A percentile compares a stretch with the other conserved stretches of the same genome.
These are phyloP conservation scores for Cryptocephalus primarius DNA, from an alignment of 2,888 invertebrate species.

Conservation along the genomic window DNA sequence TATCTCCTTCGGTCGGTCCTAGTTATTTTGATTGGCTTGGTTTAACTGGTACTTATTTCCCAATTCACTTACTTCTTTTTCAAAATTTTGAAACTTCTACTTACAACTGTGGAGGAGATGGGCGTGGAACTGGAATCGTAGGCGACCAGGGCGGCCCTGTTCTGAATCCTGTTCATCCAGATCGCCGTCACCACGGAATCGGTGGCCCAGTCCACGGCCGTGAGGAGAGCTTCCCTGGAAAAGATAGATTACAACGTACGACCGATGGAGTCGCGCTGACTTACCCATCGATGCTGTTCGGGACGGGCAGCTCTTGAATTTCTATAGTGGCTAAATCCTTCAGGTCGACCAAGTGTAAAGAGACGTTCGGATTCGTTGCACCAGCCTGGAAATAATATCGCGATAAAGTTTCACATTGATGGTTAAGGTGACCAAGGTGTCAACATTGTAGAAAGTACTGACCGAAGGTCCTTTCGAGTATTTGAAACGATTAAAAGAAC, in stretches of 20 bases:
- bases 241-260: not conserved
- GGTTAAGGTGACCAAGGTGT: no score
- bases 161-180: slow-evolving; percentile 88
- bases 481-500: no score
- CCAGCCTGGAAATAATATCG: slow-evolving; percentile 43
- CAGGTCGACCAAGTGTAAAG: slow-evolving; percentile 49
- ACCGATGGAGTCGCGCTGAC: slow-evolving; percentile 5
- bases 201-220: slow-evolving; percentile 66
- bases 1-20: no score
- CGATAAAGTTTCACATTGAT: no score
- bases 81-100: not conserved
- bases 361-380: slow-evolving; percentile 54
- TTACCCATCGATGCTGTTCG: slow-evolving; percentile 31
- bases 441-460: no score
- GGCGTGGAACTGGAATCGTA: slow-evolving; percentile 19
- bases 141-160: slow-evolving; percentile 42
- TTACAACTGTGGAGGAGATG: slow-evolving; percentile 1
- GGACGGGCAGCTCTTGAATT: slow-evolving; percentile 18
- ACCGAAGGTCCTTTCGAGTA: no score
- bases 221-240: slow-evolving; percentile 47
- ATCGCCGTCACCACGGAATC: slow-evolving; percentile 59
- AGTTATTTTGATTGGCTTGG: no score
- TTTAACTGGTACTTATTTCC: no score
- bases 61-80: not conserved
- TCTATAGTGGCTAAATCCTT: slow-evolving; percentile 26